Evolutionary conservation across 2,888 invertebrate species (phyloP), one percentile per base, ranked within the genome.

Genomic region (Lasioglossum pauxillum): DNA sequence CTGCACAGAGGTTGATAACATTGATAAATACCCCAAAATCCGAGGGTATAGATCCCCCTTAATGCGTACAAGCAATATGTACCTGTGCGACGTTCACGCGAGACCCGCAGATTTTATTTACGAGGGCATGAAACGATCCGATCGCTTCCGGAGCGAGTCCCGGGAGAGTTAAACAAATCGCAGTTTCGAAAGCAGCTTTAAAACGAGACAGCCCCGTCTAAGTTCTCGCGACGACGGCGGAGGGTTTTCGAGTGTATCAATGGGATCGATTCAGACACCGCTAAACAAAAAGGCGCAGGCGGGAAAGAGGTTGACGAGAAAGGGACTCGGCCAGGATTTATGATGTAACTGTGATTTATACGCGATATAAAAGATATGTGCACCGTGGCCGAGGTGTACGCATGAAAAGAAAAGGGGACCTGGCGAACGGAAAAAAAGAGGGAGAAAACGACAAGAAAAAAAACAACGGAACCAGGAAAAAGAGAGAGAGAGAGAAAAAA

Each of bases 281-380:
- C 44, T 19, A n/a, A 53, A 31, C 49, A 64, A 67, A 78, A 27
- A 72, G 49, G 38, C 41, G 35, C 16, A 49, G 35, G 69, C 72
- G 72, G 73, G 76, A 38, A 74, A 85, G 75, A 73, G 57, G 83
- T 83, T 74, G 78, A 76, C 27, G 78, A 80, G 84, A 72, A 83
- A 82, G 74, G 67, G 74, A 77, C 82, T 84, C 71, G 57, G 75
- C 83, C 82, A 80, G 69, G 79, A 84, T 78, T 69, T 49, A 69
- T 46, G 83, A 86, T 35, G 74, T 46, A 79, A 79, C 67, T 76
- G 82, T 69, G 80, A 84, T 78, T 80, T 86, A 77, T 78, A 80
- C 31, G 80, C 53, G 71, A 80, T 73, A 89, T 89, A 86, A 89
- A 86, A 83, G 83, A 35, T 38, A 80, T 64, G 80, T 46, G 80